Conservation (phyloP, 2,888 invertebrate species). For the Hetaerina titia region DNA sequence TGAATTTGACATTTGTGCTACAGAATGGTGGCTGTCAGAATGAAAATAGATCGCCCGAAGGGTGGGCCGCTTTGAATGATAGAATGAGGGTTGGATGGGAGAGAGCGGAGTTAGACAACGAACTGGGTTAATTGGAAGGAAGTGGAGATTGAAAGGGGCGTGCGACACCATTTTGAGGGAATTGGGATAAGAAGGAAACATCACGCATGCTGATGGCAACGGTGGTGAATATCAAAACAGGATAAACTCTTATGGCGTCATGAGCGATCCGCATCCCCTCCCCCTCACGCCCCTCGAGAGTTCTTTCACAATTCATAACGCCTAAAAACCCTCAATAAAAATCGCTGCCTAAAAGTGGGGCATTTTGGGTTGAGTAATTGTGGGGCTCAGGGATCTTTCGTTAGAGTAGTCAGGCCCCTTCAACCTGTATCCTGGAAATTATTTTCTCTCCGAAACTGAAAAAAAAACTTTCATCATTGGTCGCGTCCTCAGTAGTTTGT, state of each 20-base stretch:
- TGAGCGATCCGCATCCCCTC: background rate
- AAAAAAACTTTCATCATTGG: no score
- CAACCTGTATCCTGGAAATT: no score
- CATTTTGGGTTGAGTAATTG: background rate
- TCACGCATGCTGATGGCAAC: slow-evolving; percentile 15
- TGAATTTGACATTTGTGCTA: background rate
- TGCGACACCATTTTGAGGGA: slow-evolving; percentile 29
- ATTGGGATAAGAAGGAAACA: slow-evolving; percentile 11
- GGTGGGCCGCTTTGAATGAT: background rate
- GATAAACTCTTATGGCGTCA: slow-evolving; percentile 17
- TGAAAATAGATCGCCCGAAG: background rate
- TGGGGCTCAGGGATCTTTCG: background rate
- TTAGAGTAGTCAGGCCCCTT: no score
- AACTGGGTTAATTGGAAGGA: slow-evolving; percentile 65
- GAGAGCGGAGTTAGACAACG: background rate
- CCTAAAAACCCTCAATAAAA: background rate
- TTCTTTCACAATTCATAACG: background rate
- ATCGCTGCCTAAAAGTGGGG: background rate
- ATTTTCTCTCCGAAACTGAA: no score
- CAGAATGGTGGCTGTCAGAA: background rate
- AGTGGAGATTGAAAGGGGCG: slow-evolving; percentile 37
- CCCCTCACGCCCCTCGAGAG: background rate
- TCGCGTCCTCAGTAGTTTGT: no score
- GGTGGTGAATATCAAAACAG: slow-evolving; percentile 19
- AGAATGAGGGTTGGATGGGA: slow-evolving; percentile 21